Percentiles rank a stretch among this genome's conserved stretches.
Evolutionary conservation across 2,888 invertebrate species (phyloP).

Genomic region (Eupithecia insigniata): DNA sequence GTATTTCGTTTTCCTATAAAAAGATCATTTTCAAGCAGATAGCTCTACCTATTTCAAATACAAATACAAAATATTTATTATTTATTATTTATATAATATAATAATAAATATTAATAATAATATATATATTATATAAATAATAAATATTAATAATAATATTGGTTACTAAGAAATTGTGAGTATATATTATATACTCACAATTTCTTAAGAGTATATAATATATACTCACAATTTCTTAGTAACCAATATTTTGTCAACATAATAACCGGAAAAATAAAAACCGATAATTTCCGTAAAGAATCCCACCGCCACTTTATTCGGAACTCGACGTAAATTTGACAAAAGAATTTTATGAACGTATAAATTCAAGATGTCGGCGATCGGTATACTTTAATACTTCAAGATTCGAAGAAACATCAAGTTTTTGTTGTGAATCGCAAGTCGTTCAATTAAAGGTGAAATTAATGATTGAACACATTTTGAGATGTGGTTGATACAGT

Average conservation of each 20-base stretch:
- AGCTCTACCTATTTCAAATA: too few relatives aligned
- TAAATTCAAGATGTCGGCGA: constrained; percentile 75
- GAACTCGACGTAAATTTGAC: constrained; percentile 80
- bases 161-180: constrained; percentile 9
- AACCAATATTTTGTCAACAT: constrained; percentile 49
- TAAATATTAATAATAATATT: too few relatives aligned
- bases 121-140: too few relatives aligned
- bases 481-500: constrained; percentile 56
- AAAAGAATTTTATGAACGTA: constrained; percentile 83
- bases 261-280: constrained; percentile 71
- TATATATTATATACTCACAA: too few relatives aligned
- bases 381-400: constrained; percentile 68
- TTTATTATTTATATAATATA: too few relatives aligned
- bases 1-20: too few relatives aligned
- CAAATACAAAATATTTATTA: too few relatives aligned
- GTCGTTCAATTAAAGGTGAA: constrained; percentile 79
- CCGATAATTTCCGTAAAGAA: constrained; percentile 79
- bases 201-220: too few relatives aligned
- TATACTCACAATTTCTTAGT: not conserved
- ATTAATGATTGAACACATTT: constrained; percentile 83
- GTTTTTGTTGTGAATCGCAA: constrained; percentile 73
- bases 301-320: constrained; percentile 67
- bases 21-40: too few relatives aligned
- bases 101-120: too few relatives aligned
- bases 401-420: constrained; percentile 73